These are phyloP conservation scores for Cavia aperea DNA, from an alignment of 2,113 vertebrate genomes.

Conservation along the genomic window DNA sequence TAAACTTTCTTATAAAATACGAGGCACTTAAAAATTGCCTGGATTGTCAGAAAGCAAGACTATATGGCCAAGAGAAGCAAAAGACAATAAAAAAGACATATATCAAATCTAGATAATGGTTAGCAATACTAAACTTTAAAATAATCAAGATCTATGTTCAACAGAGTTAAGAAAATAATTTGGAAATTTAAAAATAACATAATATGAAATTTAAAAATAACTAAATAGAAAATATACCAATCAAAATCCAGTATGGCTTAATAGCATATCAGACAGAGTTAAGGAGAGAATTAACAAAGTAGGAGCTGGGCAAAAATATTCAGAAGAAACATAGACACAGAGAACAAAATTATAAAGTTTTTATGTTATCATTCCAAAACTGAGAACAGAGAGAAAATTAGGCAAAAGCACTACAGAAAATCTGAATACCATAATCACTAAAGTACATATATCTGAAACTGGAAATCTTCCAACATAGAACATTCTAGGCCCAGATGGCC, in stretches of 20 bases:
- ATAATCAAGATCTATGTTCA: neutral
- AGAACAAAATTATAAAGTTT: neutral
- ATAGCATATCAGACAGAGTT: neutral
- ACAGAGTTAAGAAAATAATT: neutral
- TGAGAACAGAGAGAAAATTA: neutral
- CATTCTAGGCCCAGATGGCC: neutral
- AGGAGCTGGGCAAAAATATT: neutral
- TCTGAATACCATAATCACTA: neutral
- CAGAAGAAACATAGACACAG: neutral
- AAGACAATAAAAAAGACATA: neutral
- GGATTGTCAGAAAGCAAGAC: neutral
- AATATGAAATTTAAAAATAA: neutral
- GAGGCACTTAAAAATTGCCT: neutral
- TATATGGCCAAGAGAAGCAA: neutral
- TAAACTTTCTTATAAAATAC: neutral
- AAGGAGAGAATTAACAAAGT: slow-evolving; percentile 33
- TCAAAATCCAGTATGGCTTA: neutral
- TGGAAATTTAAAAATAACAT: neutral
- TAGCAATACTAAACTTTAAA: neutral
- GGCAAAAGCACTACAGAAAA: neutral
- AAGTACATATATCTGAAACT: neutral
- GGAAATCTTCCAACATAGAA: neutral
- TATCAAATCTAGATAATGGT: neutral
- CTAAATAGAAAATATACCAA: slow-evolving; percentile 11
- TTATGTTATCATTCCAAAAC: neutral